Conservation (phyloP, 2,113 vertebrate species). For the Mugil cephalus region DNA sequence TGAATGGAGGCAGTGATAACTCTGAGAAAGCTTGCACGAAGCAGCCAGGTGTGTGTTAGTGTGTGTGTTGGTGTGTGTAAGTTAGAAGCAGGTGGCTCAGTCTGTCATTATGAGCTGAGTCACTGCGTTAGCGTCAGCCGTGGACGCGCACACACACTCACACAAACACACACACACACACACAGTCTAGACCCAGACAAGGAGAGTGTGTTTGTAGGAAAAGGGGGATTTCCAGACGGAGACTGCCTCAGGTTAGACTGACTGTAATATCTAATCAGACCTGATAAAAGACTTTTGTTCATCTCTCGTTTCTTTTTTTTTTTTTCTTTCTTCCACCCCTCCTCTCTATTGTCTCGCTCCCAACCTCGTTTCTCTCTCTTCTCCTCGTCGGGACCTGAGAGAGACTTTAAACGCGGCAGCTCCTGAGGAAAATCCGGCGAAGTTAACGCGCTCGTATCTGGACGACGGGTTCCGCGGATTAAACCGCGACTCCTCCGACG, state of each 20-base stretch:
- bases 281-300: slow-evolving; percentile 43
- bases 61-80: slow-evolving; percentile 25
- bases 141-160: slow-evolving; percentile 15
- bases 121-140: slow-evolving; percentile 50
- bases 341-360: background rate
- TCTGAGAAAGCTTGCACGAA: slow-evolving; percentile 29
- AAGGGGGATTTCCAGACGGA: slow-evolving; percentile 72
- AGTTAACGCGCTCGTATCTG: background rate
- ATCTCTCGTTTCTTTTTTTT: background rate
- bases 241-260: slow-evolving; percentile 56
- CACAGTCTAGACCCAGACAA: slow-evolving; percentile 46
- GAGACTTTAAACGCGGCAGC: background rate
- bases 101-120: slow-evolving; percentile 77
- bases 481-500: background rate
- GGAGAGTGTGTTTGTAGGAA: slow-evolving; percentile 53
- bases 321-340: background rate
- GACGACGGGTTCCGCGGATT: no score
- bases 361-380: background rate
- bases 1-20: slow-evolving; percentile 4
- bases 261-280: slow-evolving; percentile 56
- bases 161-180: slow-evolving; percentile 43
- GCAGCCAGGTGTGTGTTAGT: slow-evolving; percentile 58
- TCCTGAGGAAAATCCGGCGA: background rate
- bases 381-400: background rate
- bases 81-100: slow-evolving; percentile 69